These are phyloP conservation scores for Teleopsis dalmanni DNA, from an alignment of 1,140 invertebrate genomes.

Conservation along the genomic window DNA sequence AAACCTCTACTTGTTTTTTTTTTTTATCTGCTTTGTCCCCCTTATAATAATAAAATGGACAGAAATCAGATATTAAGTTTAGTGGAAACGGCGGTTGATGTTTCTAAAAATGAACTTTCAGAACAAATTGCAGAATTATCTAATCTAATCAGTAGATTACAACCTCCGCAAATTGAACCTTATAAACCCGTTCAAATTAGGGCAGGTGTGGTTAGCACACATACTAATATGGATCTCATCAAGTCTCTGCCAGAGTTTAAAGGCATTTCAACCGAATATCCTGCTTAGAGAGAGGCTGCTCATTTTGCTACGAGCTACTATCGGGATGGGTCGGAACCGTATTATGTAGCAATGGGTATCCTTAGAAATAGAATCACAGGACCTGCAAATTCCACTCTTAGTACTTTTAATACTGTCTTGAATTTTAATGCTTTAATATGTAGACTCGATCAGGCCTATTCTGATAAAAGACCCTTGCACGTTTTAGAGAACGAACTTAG, in stretches of 20 bases:
- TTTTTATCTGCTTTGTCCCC: too few relatives aligned
- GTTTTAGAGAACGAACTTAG: constrained; percentile 15
- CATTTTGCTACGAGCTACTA: neutral
- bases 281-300: neutral
- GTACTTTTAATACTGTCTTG: constrained; percentile 15
- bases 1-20: too few relatives aligned
- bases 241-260: constrained; percentile 1
- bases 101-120: too few relatives aligned
- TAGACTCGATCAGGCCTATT: constrained; percentile 14
- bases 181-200: neutral
- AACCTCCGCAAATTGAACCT: neutral
- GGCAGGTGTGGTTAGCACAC: neutral
- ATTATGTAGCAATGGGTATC: constrained; percentile 17
- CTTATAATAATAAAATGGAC: too few relatives aligned
- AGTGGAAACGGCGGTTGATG: too few relatives aligned
- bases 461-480: constrained; percentile 20
- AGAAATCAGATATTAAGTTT: too few relatives aligned
- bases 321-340: neutral
- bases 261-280: neutral
- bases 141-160: too few relatives aligned
- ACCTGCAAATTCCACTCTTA: constrained; percentile 14
- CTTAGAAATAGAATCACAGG: constrained; percentile 21
- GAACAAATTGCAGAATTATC: too few relatives aligned
- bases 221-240: neutral
- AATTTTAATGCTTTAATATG: constrained; percentile 19